Base-by-base conservation (phyloP, 2,797 vertebrate genomes). In the Amphiprion clarkii region DNA sequence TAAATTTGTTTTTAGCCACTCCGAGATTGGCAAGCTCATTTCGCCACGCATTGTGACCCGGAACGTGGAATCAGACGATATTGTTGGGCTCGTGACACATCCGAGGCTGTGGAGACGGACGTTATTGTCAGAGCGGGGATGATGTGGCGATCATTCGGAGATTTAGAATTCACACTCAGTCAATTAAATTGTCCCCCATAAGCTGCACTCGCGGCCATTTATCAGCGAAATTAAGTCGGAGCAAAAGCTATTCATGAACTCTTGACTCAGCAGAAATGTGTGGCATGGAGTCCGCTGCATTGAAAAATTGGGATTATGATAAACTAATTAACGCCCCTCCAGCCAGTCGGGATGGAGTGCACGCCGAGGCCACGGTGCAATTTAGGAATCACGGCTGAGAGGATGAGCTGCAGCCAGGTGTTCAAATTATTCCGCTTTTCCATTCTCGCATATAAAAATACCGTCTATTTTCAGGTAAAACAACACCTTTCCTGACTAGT, bases 321-420 rank as follows among this genome's bases (percentile, higher is more conserved):
- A 54, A 74, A 84, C 73, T 72, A 87, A 89, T 84, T 83, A 89
- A 77, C 70, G 70, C 25, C 69, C 78, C 53, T 83, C 14, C 57
- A 78, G 81, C 63, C 78, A 72, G 61, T 74, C 23, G 57, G 59
- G 23, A 81, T 55, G 40, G 57, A 67, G 72, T 78, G 62, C 72
- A 78, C 5, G 19, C 40, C 3, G 67, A 87, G 84, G 81, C 55
- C 76, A 82, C 1, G 0, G n/a, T 21, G 65, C 68, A 70, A 81
- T 82, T 78, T 68, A 75, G 44, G 54, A 84, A 74, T 66, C 19
- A 42, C 48, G 60, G 52, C 71, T 36, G 8, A 42, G 58, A 68
- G 67, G 42, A 62, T 55, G 62, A 72, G 59, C 79, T 40, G 21
- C 25, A 51, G 58, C 36, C 56, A 44, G n/a, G 21, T 70, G 56